phyloP scores from a whole-genome alignment of 1,140 invertebrate species.

The Lucilia cuprina region DNA sequence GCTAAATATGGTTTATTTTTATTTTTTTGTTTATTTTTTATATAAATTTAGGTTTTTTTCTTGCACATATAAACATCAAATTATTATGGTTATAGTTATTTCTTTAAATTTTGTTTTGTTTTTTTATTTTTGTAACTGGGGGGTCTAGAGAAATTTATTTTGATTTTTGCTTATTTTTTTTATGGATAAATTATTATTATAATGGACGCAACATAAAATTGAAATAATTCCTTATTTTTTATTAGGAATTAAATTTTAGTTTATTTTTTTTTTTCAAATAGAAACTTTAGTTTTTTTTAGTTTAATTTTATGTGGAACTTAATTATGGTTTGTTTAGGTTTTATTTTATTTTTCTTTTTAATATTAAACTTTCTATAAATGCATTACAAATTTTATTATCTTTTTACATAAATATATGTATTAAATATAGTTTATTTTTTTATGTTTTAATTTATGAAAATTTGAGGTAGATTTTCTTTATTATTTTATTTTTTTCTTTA shows the following conservation, averaged over 20 bases:
- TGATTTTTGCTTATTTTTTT: background rate
- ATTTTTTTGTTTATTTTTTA: background rate
- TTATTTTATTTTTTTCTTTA: background rate
- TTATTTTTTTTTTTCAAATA: background rate
- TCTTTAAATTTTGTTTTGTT: background rate
- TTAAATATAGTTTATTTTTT: slow-evolving; percentile 21
- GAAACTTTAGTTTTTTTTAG: slow-evolving; percentile 33
- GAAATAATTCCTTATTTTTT: background rate
- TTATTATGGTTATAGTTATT: background rate
- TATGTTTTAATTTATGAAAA: slow-evolving; percentile 10
- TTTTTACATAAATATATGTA: slow-evolving; percentile 20
- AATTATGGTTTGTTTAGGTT: background rate
- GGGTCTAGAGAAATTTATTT: background rate
- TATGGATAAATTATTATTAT: background rate
- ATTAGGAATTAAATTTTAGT: background rate
- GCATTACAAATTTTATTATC: background rate
- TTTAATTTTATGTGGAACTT: slow-evolving; percentile 10
- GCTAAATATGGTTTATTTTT: background rate
- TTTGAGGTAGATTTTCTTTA: slow-evolving; percentile 23
- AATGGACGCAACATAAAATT: slow-evolving; percentile 22
- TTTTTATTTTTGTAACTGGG: too few species aligned
- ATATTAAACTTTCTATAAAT: slow-evolving; percentile 25
- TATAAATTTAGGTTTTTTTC: background rate
- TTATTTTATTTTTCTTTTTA: background rate
- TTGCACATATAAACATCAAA: slow-evolving; percentile 19